A percentile compares a stretch with the other conserved stretches of the same genome.
Conservation (phyloP, 2,113 vertebrate species). For the Lagopus leucura region DNA sequence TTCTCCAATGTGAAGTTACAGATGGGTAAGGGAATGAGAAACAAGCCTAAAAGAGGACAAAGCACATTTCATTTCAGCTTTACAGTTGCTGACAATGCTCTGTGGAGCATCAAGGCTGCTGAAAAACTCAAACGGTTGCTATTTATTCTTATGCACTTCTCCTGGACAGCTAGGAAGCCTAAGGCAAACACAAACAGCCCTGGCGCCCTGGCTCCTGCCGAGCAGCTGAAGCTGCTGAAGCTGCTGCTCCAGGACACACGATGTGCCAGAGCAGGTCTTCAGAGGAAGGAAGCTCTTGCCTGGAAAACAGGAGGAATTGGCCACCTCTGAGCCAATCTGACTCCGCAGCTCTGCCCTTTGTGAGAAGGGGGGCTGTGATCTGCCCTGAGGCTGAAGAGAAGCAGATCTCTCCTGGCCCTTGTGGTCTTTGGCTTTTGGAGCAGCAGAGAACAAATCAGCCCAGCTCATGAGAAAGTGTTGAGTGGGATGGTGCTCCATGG, state of each 20-base stretch:
- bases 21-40: background rate
- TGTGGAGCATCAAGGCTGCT: background rate
- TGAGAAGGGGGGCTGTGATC: background rate
- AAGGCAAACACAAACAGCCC: background rate
- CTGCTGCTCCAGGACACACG: background rate
- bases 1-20: background rate
- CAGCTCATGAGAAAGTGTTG: background rate
- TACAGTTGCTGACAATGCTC: background rate
- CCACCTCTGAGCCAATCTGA: fast-evolving
- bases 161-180: background rate
- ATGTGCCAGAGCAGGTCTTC: background rate
- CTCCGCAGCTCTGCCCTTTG: background rate
- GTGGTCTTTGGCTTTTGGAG: slow-evolving; percentile 20
- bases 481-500: background rate
- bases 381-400: slow-evolving; percentile 29
- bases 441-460: background rate
- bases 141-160: slow-evolving; percentile 3
- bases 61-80: slow-evolving; percentile 5
- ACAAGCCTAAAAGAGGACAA: background rate
- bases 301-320: background rate
- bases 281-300: background rate
- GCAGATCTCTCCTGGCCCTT: slow-evolving; percentile 4
- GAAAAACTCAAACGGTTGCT: background rate
- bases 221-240: slow-evolving; percentile 44
- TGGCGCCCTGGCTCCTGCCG: background rate